A percentile compares a stretch with the other conserved stretches of the same genome.
phyloP scores from a whole-genome alignment of 2,888 invertebrate genomes.

The Tryphoninae sp. region DNA sequence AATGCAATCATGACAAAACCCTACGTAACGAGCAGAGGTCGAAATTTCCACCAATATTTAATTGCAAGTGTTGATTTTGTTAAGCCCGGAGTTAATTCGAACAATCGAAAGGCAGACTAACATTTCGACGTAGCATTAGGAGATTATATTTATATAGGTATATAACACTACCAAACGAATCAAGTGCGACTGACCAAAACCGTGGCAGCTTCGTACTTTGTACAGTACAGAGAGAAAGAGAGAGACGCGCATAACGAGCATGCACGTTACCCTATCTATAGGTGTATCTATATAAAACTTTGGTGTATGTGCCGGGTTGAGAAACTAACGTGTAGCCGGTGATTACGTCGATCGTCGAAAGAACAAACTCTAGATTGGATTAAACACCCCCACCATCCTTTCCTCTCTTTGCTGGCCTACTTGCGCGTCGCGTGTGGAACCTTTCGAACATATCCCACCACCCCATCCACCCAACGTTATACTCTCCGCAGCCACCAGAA shows the following conservation, averaged over 20 bases:
- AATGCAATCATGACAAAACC: conserved; percentile 7
- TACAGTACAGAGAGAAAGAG: conserved; percentile 33
- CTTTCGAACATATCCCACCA: conserved; percentile 20
- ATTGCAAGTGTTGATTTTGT: conserved; percentile 54
- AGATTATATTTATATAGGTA: conserved; percentile 8
- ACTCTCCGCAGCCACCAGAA: conserved; percentile 43
- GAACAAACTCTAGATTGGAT: conserved; percentile 80
- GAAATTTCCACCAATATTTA: conserved; percentile 46
- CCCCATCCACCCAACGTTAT: background rate
- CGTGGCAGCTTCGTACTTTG: conserved; percentile 47
- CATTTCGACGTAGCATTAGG: conserved; percentile 24
- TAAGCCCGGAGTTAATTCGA: conserved; percentile 58
- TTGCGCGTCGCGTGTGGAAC: conserved; percentile 58
- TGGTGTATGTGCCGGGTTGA: conserved; percentile 65
- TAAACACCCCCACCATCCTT: conserved; percentile 70
- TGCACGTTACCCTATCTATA: conserved; percentile 11
- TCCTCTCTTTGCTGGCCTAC: conserved; percentile 35
- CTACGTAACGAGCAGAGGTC: conserved; percentile 31
- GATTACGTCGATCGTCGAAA: conserved; percentile 80
- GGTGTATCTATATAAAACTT: background rate
- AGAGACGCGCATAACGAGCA: conserved; percentile 47
- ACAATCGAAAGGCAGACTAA: conserved; percentile 57
- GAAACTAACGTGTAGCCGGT: conserved; percentile 77
- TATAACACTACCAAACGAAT: conserved; percentile 54
- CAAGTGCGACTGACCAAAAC: conserved; percentile 59